Evolutionary conservation across 2,888 invertebrate genomes (phyloP).

Genomic region (Drosophila meridiana): DNA sequence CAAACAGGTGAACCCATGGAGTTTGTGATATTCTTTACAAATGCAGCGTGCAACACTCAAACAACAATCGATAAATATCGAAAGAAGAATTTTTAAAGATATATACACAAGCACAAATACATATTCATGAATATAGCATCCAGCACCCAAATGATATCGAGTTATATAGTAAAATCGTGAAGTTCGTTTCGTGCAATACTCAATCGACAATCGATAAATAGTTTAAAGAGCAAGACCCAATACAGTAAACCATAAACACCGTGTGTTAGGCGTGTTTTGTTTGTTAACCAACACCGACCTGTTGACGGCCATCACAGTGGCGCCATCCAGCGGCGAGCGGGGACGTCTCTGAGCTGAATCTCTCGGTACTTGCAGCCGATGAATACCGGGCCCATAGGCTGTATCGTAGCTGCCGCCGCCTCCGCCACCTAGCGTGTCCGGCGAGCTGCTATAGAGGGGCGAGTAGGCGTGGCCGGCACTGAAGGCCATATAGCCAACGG

Average conservation of each 20-base stretch:
- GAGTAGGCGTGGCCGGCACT: conserved; percentile 82
- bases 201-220: conserved; percentile 6
- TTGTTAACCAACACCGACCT: conserved; percentile 50
- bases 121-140: not conserved
- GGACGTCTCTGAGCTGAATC: conserved; percentile 22
- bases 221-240: not conserved
- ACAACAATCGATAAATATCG: not conserved
- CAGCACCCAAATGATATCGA: not conserved
- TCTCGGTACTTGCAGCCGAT: conserved; percentile 71
- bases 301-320: conserved; percentile 68
- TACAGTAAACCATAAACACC: conserved; percentile 12
- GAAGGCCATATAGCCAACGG: conserved; percentile 67
- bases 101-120: not conserved
- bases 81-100: not conserved
- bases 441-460: conserved; percentile 81
- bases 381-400: conserved; percentile 65
- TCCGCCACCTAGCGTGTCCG: conserved; percentile 52
- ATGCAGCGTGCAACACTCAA: not conserved
- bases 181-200: conserved; percentile 3
- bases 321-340: conserved; percentile 71
- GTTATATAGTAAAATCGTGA: not conserved
- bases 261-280: not conserved
- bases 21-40: not conserved
- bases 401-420: conserved; percentile 81
- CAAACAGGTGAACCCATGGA: not conserved